Base-by-base conservation (phyloP, 2,888 invertebrate species). In the Schizaphis graminum region DNA sequence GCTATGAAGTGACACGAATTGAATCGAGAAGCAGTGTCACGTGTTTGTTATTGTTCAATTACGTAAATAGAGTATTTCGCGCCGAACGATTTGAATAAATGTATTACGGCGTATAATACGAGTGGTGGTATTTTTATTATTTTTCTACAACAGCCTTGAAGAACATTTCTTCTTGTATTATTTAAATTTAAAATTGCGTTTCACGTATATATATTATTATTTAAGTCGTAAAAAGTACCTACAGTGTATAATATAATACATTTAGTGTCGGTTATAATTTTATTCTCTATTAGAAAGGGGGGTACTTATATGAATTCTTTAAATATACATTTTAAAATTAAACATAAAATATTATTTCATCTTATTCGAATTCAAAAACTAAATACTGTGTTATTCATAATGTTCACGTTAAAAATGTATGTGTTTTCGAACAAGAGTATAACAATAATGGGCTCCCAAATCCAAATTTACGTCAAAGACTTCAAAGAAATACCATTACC, bases 251-350 rank as follows among this genome's bases (percentile, higher is more conserved):
- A 44, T 44, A 13, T 13, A 67, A 67, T 16, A n/a, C 13, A 13
- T 67, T 67, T 5, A n/a, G 5, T 1, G n/a, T n/a, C 16, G n/a
- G 67, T 67, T 67, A 67, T 67, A 67, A 67, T 67, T 67, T 26
- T n/a, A 67, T n/a, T 4, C 1, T 4, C 13, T 5, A 0, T 4
- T n/a, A n/a, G n/a, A 47, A 3, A 16, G 10, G 4, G 8, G 4
- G 4, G 13, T 16, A n/a, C 16, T 4, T 16, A 4, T 13, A 13
- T 8, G 16, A 67, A n/a, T 67, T 67, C 13, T 16, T 67, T 67
- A 5, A n/a, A 16, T n/a, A 67, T n/a, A 13, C 16, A 67, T 67
- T 67, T 67, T 16, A n/a, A n/a, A 67, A 67, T n/a, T 67, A 67
- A n/a, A n/a, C 8, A n/a, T n/a, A 16, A 61, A 67, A 67, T n/a